These are phyloP conservation scores for Tympanuchus pallidicinctus DNA, from an alignment of 2,113 vertebrate genomes.

Conservation along the genomic window DNA sequence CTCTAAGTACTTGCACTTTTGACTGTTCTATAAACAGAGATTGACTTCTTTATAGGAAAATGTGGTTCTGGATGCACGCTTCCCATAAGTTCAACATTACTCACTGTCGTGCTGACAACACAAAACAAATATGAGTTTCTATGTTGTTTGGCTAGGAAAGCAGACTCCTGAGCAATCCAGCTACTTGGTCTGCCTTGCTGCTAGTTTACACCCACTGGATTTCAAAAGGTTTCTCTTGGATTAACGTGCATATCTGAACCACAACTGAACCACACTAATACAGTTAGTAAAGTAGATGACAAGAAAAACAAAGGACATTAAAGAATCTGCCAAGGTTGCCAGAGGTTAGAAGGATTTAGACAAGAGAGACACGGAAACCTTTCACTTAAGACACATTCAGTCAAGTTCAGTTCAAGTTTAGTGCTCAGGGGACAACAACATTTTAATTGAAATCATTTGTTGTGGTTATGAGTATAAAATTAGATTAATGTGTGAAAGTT, in stretches of 20 bases:
- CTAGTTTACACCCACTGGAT: not conserved
- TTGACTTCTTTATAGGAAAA: not conserved
- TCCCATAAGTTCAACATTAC: constrained; percentile 23
- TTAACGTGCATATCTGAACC: not conserved
- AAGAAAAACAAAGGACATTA: not conserved
- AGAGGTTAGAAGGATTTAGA: constrained; percentile 3
- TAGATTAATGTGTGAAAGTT: not conserved
- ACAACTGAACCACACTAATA: not conserved
- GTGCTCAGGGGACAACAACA: not conserved
- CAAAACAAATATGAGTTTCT: constrained; percentile 21
- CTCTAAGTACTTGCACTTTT: not conserved
- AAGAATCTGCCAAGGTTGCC: not conserved
- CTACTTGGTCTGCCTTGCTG: not conserved
- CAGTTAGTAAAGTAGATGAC: not conserved
- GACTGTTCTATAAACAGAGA: not conserved
- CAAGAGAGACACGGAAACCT: not conserved
- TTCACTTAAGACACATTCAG: not conserved
- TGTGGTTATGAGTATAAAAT: not conserved
- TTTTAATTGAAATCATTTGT: not conserved
- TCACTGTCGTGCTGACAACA: constrained; percentile 48
- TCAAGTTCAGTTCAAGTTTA: not conserved
- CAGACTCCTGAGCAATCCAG: not conserved
- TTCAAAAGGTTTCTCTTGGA: not conserved
- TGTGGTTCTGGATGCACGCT: not conserved
- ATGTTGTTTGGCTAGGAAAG: constrained; percentile 37